phyloP scores from a whole-genome alignment of 1,140 invertebrate species.

The Xylocopa sonorina region DNA sequence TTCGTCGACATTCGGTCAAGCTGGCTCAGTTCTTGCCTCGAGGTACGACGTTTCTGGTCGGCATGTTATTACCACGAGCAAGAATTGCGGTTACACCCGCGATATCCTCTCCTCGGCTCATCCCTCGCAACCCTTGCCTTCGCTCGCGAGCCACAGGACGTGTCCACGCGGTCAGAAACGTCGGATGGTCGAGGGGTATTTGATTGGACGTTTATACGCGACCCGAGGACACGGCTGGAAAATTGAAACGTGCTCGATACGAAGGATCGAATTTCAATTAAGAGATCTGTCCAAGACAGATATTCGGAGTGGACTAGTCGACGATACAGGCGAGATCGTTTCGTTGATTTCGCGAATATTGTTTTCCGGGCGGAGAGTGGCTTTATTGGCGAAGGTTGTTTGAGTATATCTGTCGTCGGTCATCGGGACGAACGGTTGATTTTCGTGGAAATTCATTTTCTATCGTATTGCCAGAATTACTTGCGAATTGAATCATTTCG shows the following conservation, averaged over 20 bases:
- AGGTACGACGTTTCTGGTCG: neutral
- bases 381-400: neutral
- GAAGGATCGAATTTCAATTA: neutral
- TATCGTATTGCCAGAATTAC: no score
- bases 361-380: neutral
- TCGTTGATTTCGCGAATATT: neutral
- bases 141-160: neutral
- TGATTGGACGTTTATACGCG: neutral
- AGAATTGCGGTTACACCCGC: slow-evolving; percentile 19
- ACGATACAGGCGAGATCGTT: neutral
- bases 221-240: no score
- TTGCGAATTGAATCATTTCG: no score
- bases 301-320: no score
- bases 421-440: no score
- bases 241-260: neutral
- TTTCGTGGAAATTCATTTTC: no score
- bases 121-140: no score
- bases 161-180: neutral
- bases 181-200: neutral
- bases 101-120: neutral
- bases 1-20: neutral
- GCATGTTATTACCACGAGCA: neutral
- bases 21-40: neutral
- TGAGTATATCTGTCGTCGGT: no score
- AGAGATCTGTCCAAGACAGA: neutral